Conservation (phyloP, 1,140 invertebrate genomes). For the Arctopsyche grandis region DNA sequence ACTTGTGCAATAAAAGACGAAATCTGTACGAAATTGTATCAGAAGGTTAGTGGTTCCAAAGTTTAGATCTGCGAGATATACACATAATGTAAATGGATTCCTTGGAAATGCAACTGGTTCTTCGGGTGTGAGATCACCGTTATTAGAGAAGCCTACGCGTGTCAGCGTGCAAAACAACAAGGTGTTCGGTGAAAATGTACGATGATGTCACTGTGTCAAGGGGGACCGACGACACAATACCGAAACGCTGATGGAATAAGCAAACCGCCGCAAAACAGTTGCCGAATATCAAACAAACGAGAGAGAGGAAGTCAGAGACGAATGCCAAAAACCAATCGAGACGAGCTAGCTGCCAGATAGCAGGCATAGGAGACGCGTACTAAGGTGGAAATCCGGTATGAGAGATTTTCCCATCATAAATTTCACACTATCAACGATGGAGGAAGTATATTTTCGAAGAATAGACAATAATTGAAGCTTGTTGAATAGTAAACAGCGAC, state of each 20-base stretch:
- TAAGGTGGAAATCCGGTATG: too few species aligned
- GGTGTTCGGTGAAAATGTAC: constrained; percentile 37
- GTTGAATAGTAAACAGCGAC: too few species aligned
- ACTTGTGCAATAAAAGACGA: too few species aligned
- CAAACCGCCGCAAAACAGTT: not conserved
- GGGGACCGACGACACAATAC: constrained; percentile 10
- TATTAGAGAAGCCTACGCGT: not conserved
- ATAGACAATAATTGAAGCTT: too few species aligned
- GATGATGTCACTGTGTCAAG: constrained; percentile 42
- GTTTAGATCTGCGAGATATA: not conserved
- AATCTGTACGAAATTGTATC: too few species aligned
- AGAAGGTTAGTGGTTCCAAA: too few species aligned
- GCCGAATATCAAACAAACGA: not conserved
- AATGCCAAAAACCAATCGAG: not conserved
- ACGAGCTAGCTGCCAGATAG: too few species aligned
- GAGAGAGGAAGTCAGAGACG: not conserved
- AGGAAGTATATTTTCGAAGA: too few species aligned
- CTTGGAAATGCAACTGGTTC: constrained; percentile 3
- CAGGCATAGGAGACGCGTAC: too few species aligned
- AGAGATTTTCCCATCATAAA: too few species aligned
- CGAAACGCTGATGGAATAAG: constrained; percentile 2
- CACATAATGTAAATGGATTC: not conserved
- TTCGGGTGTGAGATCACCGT: constrained; percentile 5
- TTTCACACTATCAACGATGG: too few species aligned
- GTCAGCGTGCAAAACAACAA: constrained; percentile 16